Base-by-base conservation (phyloP, 2,797 vertebrate genomes). In the Brachymystax lenok region DNA sequence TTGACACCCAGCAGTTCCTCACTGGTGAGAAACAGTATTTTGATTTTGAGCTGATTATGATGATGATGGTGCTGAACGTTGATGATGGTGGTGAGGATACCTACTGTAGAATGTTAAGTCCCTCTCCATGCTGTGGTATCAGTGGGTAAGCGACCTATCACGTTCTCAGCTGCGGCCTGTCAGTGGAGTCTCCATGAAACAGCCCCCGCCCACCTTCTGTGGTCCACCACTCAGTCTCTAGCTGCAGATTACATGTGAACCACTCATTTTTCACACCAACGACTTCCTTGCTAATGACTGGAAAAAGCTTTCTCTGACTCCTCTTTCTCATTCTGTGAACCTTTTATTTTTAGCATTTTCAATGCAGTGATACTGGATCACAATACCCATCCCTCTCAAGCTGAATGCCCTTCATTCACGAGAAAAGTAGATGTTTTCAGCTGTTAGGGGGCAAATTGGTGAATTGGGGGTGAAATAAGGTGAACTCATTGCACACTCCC, bases 1-100 rank as follows among this genome's bases (percentile, higher is more conserved):
- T 99, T 69, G 98, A 99, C 85, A 99, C 97, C 0, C 97, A 99
- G 91, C 96, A 98, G 77, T 99, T 99, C 82, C 90, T 99, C 52
- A 91, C 95, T 91, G 98, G 98, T 99, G 91, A 90, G 93, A 64
- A 12, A 27, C 71, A n/a, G 52, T 35, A 67, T 8, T 35, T 3
- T 17, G 21, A 21, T 27, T 10, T 5, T 71, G 69, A 52, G 12
- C 8, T 40, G 40, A 40, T 40, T 40, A 12, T 46, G 7, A 14
- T 71, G 12, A 50, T 67, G 61, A 75, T n/a, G 61, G 17, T 52
- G 27, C 19, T 21, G 19, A 51, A 46, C 3, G 10, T 46, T 54
- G n/a, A 54, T 14, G 5, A 12, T 51, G 59, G 46, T 67, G 61
- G 72, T 40, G 13, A 54, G 16, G 21, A 3, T 1, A 24, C 10